Conservation (phyloP, 2,113 vertebrate genomes). For the Coptodon bakossiorum region DNA sequence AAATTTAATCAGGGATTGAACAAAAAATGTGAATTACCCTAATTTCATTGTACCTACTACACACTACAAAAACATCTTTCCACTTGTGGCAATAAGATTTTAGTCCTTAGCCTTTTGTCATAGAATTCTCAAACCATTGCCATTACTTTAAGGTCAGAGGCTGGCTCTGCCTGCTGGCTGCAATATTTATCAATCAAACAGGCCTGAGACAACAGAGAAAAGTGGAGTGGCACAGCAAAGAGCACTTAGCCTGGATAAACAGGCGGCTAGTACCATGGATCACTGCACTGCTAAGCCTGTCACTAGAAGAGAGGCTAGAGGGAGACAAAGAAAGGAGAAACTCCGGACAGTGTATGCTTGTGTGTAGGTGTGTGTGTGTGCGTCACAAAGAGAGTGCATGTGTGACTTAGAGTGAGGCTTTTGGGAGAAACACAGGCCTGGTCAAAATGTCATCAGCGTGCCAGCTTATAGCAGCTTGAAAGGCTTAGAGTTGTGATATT, state of each 20-base stretch:
- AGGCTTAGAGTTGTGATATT: conserved; percentile 78
- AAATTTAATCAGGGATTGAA: background rate
- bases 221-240: conserved; percentile 58
- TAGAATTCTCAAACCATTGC: conserved; percentile 58
- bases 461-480: conserved; percentile 73
- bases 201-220: conserved; percentile 61
- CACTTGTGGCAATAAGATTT: background rate
- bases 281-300: conserved; percentile 68
- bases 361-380: background rate
- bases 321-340: conserved; percentile 48
- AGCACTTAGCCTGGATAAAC: conserved; percentile 69
- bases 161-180: conserved; percentile 40
- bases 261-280: conserved; percentile 62
- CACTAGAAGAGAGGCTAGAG: conserved; percentile 51
- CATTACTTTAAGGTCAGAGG: conserved; percentile 63
- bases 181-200: conserved; percentile 72
- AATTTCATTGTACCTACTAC: conserved; percentile 21
- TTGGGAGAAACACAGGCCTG: conserved; percentile 64
- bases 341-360: conserved; percentile 10
- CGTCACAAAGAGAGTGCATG: background rate
- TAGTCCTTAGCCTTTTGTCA: conserved; percentile 29
- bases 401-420: conserved; percentile 52
- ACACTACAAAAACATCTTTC: background rate
- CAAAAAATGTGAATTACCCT: background rate
- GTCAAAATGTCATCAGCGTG: conserved; percentile 75